Percentiles rank a stretch among this genome's conserved stretches.
phyloP scores from a whole-genome alignment of 2,113 vertebrate species.

The Solea solea region DNA sequence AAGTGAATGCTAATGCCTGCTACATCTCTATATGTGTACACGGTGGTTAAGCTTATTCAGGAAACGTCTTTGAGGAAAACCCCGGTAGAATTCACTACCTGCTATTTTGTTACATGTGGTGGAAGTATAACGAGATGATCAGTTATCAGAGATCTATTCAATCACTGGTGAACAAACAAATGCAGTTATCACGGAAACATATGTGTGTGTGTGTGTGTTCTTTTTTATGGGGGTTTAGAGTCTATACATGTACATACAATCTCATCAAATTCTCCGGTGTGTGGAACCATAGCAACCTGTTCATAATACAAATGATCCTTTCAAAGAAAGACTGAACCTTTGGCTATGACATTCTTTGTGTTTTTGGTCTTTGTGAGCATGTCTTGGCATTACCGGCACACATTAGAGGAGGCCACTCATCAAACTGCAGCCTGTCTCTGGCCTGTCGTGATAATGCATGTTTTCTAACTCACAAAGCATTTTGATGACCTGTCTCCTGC shows the following conservation, averaged over 20 bases:
- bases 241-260: neutral
- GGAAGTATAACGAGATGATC: neutral
- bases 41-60: neutral
- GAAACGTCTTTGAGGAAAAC: neutral
- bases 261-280: neutral
- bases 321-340: too few relatives aligned
- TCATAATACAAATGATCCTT: constrained; percentile 33
- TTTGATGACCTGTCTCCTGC: constrained; percentile 82
- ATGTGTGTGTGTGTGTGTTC: too few relatives aligned
- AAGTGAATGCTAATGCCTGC: too few relatives aligned
- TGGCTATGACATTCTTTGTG: neutral
- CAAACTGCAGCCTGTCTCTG: neutral
- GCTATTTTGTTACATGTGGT: neutral
- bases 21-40: too few relatives aligned
- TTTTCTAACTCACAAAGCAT: constrained; percentile 81
- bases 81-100: neutral
- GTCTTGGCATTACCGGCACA: constrained; percentile 22
- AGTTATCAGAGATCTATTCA: too few relatives aligned
- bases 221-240: too few relatives aligned
- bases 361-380: constrained; percentile 10
- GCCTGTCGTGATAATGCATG: neutral
- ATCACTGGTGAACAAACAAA: too few relatives aligned
- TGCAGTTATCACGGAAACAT: neutral
- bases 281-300: neutral
- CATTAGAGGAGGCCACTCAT: constrained; percentile 29